Percentiles rank a stretch among this genome's conserved stretches.
Evolutionary conservation across 2,888 invertebrate genomes (phyloP).

Genomic region (Megastigmus dorsalis): DNA sequence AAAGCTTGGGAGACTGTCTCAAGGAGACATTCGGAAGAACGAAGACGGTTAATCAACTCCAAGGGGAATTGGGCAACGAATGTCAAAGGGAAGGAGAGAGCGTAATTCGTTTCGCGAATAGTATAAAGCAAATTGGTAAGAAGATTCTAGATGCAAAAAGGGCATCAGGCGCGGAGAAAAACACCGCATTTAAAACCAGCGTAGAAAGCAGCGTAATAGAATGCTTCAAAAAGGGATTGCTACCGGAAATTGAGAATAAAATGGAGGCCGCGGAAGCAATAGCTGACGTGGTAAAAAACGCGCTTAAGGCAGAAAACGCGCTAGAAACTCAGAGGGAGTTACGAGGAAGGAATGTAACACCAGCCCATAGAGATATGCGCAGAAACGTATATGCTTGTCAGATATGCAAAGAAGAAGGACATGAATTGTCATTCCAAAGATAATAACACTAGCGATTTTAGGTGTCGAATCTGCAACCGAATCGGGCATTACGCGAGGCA

Average conservation of each 20-base stretch:
- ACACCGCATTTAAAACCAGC: not conserved
- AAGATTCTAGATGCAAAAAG: not conserved
- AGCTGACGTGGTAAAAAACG: not conserved
- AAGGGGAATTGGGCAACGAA: not conserved
- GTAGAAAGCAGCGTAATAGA: not conserved
- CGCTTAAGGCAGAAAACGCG: not conserved
- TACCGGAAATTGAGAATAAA: not conserved
- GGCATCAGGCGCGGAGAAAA: not conserved
- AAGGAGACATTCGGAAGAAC: no score
- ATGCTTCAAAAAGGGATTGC: not conserved
- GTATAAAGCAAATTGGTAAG: not conserved
- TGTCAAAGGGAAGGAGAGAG: not conserved
- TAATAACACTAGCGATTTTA: not conserved
- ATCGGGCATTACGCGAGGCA: not conserved
- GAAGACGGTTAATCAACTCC: not conserved
- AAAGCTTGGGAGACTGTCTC: no score
- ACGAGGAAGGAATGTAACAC: not conserved
- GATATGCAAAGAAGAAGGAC: not conserved
- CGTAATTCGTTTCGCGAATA: not conserved
- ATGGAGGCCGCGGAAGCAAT: not conserved
- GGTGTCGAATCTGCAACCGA: not conserved
- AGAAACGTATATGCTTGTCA: not conserved
- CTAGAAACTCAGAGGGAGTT: not conserved
- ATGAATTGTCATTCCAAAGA: not conserved
- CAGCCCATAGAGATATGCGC: not conserved